Percentiles rank a stretch among this genome's conserved stretches.
Conservation (phyloP, 2,888 invertebrate genomes). For the Eilema sororculum region DNA sequence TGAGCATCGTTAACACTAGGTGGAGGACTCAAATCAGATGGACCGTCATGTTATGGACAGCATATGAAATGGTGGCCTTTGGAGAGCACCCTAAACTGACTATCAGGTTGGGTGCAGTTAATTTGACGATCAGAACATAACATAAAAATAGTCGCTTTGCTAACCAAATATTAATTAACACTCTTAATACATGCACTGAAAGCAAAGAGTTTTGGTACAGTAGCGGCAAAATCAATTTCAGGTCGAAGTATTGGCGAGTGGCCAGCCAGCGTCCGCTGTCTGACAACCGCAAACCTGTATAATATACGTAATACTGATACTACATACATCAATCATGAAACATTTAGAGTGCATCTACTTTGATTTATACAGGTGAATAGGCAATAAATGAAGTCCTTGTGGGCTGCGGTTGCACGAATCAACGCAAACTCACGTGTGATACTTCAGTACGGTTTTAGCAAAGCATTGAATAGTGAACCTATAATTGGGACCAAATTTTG, state of each 20-base stretch:
- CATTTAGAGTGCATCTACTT: conserved; percentile 57
- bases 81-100: neutral
- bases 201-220: conserved; percentile 74
- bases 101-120: no score
- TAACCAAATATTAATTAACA: conserved; percentile 71
- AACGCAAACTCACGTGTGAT: conserved; percentile 24
- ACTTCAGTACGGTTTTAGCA: conserved; percentile 23
- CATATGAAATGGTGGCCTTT: no score
- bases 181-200: conserved; percentile 69
- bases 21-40: no score
- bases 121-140: no score
- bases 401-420: conserved; percentile 41
- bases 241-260: conserved; percentile 74
- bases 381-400: conserved; percentile 47
- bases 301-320: conserved; percentile 59
- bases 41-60: no score
- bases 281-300: conserved; percentile 67
- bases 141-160: conserved; percentile 20
- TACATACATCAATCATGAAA: conserved; percentile 57
- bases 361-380: conserved; percentile 56
- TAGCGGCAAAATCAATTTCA: conserved; percentile 82
- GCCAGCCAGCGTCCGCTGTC: conserved; percentile 69
- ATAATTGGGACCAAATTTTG: neutral
- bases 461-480: conserved; percentile 14
- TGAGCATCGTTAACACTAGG: no score